Base-by-base conservation (phyloP, 1,140 invertebrate genomes). In the Marisa cornuarietis region DNA sequence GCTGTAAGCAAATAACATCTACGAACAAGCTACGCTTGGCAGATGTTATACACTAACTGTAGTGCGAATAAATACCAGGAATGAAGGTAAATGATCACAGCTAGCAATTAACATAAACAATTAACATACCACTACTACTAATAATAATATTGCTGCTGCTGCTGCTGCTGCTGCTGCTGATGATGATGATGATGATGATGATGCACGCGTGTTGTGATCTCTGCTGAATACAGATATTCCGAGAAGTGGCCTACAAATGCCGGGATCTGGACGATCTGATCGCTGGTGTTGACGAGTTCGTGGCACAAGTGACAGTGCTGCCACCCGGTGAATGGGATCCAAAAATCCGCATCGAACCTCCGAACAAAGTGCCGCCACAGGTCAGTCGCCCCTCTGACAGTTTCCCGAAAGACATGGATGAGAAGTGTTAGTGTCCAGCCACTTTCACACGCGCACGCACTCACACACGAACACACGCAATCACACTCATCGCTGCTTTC, bases 281-380 rank as follows among this genome's bases (percentile, higher is more conserved):
- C 0, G 96, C 95, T 16, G 97, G 96, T 11, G 96, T 99, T 65
- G 98, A 99, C 85, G 96, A 98, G 89, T 99, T 99, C 90, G 91
- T 99, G 75, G 96, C 98, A 83, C 96, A 96, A 86, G 97, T 98
- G 65, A 98, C 98, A 78, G 97, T 98, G 24, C 91, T 99, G 77
- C 97, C 97, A 18, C 97, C 97, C 31, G 96, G 97, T 14, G 96
- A 98, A 88, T 98, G 88, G 88, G 87, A 88, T 82, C 87, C 88
- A 8, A 87, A 87, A 79, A 89, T 88, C 69, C 82, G 88, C 66
- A 85, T 89, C 52, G 87, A 89, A 77, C 87, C 88, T 20, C 88
- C 88, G 0, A 72, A 82, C 24, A 85, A 83, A 76, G 86, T 88
- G 0, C 88, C 84, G 42, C 83, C 86, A 14, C 88, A 42, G 31